These are phyloP conservation scores for Tragopan temminckii DNA, from an alignment of 2,797 vertebrate genomes.

Conservation along the genomic window DNA sequence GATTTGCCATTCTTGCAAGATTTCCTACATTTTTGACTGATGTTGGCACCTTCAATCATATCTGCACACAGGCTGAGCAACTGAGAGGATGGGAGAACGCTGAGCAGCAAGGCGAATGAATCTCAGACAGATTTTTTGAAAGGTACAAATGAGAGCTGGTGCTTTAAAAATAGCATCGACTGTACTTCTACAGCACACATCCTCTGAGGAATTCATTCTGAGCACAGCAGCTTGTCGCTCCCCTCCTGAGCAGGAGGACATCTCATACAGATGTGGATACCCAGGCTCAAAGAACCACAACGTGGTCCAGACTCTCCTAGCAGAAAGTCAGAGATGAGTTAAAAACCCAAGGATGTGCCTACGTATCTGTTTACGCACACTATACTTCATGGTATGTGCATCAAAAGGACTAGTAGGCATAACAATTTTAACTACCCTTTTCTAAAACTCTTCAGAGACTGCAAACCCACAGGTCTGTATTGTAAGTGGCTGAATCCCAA, in stretches of 20 bases:
- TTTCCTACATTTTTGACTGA: background rate
- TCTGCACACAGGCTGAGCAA: background rate
- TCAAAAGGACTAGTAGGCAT: background rate
- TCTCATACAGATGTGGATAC: background rate
- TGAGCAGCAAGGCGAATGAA: background rate
- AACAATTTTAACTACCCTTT: background rate
- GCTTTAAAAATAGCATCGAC: slow-evolving; percentile 25
- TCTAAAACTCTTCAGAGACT: background rate
- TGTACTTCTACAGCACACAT: background rate
- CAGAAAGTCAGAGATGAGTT: background rate
- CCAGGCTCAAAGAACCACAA: background rate
- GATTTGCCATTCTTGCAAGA: background rate
- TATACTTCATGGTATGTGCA: background rate
- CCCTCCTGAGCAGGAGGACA: background rate
- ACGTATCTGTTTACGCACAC: rapidly evolving
- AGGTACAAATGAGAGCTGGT: slow-evolving; percentile 35
- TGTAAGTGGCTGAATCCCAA: background rate
- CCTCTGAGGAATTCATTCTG: slow-evolving; percentile 1
- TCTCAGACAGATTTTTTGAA: slow-evolving; percentile 14
- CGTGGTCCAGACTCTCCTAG: background rate
- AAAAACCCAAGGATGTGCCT: background rate
- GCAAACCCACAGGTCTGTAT: background rate
- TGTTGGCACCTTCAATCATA: background rate
- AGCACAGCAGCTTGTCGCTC: background rate
- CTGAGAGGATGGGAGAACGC: background rate